Conservation (phyloP, 2,113 vertebrate species). For the Phylloscopus trochiloides region DNA sequence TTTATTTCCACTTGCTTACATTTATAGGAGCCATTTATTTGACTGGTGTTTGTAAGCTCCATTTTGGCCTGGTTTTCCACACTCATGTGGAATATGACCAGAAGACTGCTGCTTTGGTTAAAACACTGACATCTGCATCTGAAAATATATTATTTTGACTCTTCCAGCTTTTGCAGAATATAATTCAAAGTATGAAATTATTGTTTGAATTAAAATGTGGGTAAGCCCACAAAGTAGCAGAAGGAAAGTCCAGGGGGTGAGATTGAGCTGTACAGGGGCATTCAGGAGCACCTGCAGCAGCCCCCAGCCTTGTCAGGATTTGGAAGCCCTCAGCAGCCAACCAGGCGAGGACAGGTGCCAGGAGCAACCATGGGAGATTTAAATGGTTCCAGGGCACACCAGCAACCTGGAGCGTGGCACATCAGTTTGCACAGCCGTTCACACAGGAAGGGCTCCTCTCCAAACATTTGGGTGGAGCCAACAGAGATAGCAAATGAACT, state of each 20-base stretch:
- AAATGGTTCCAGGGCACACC: background rate
- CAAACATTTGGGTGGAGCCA: background rate
- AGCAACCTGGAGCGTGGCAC: background rate
- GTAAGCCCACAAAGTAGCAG: background rate
- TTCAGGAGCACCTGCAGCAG: background rate
- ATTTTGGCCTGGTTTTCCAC: background rate
- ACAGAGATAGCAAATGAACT: background rate
- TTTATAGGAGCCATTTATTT: background rate
- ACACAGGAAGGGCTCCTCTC: background rate
- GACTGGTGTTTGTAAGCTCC: background rate
- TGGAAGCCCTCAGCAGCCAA: background rate
- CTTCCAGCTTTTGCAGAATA: background rate
- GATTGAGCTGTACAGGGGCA: background rate
- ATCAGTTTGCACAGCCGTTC: background rate
- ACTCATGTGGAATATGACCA: background rate
- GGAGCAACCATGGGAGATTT: background rate
- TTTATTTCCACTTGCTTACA: background rate
- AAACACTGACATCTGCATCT: background rate
- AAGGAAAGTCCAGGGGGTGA: background rate
- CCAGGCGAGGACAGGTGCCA: rapidly evolving
- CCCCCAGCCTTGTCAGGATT: background rate
- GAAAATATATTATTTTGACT: background rate
- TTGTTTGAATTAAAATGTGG: background rate
- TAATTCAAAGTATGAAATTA: background rate
- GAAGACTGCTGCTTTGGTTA: background rate